Conservation (phyloP, 2,113 vertebrate species). For the Nesoenas mayeri region DNA sequence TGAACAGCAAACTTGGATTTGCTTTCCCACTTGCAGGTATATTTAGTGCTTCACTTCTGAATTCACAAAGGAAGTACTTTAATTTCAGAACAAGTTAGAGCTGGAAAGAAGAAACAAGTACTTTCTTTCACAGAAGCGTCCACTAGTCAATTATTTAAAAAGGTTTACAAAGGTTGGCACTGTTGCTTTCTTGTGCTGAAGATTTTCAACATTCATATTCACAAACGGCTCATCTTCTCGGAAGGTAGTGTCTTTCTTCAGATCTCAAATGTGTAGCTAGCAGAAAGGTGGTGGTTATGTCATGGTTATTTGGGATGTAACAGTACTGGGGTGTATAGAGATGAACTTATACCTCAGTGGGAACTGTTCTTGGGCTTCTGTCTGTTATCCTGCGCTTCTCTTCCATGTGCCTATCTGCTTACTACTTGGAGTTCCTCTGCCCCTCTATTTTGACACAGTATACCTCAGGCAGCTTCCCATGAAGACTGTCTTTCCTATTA, state of each 20-base stretch:
- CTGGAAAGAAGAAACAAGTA: not conserved
- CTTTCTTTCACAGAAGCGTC: not conserved
- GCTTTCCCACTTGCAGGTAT: not conserved
- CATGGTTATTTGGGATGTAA: not conserved
- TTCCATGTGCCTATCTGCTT: not conserved
- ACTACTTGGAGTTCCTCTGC: not conserved
- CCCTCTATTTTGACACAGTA: not conserved
- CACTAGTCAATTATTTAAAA: not conserved
- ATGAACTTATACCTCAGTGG: not conserved
- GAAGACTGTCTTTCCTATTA: not conserved
- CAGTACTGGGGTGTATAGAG: not conserved
- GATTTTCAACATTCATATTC: not conserved
- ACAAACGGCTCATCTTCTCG: not conserved
- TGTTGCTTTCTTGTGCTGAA: not conserved
- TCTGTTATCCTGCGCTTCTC: not conserved
- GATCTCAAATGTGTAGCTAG: not conserved
- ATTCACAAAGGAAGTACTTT: not conserved
- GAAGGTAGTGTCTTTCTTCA: not conserved
- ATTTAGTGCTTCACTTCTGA: not conserved
- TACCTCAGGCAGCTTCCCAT: not conserved
- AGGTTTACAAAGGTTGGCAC: not conserved
- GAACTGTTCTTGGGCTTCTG: not conserved
- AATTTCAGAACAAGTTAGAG: not conserved
- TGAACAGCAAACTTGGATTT: not conserved
- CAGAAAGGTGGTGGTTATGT: not conserved